Percentiles rank a stretch among this genome's conserved stretches.
Conservation (phyloP, 1,140 invertebrate species). For the Drosophila tristis region DNA sequence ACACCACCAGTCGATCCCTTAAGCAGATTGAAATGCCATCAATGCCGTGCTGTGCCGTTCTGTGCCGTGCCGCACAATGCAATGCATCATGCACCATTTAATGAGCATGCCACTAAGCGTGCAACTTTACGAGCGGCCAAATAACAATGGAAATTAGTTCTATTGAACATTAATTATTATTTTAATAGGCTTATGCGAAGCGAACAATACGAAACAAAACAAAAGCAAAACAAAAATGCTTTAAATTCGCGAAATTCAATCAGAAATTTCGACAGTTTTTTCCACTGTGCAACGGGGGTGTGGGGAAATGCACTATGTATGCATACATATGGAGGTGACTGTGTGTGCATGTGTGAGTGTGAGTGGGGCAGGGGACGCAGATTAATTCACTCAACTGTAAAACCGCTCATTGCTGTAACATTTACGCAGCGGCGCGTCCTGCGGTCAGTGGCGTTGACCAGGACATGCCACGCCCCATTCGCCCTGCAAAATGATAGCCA, state of each 20-base stretch:
- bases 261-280: neutral
- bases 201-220: too few species aligned
- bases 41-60: too few species aligned
- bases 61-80: too few species aligned
- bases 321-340: conserved; percentile 29
- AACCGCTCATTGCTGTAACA: conserved; percentile 73
- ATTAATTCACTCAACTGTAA: conserved; percentile 73
- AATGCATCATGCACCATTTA: too few species aligned
- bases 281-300: neutral
- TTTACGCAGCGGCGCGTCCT: conserved; percentile 68
- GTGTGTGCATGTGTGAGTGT: conserved; percentile 5
- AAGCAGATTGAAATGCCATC: too few species aligned
- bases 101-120: too few species aligned
- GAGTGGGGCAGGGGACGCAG: conserved; percentile 20
- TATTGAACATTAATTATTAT: too few species aligned
- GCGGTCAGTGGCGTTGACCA: conserved; percentile 50
- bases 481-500: conserved; percentile 31
- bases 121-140: too few species aligned
- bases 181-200: too few species aligned
- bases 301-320: neutral
- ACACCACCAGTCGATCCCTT: too few species aligned
- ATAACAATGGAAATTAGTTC: too few species aligned
- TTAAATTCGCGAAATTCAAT: neutral
- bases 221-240: too few species aligned
- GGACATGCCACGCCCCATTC: conserved; percentile 36